Conservation (phyloP, 1,140 invertebrate genomes). For the Cotesia glomerata region DNA sequence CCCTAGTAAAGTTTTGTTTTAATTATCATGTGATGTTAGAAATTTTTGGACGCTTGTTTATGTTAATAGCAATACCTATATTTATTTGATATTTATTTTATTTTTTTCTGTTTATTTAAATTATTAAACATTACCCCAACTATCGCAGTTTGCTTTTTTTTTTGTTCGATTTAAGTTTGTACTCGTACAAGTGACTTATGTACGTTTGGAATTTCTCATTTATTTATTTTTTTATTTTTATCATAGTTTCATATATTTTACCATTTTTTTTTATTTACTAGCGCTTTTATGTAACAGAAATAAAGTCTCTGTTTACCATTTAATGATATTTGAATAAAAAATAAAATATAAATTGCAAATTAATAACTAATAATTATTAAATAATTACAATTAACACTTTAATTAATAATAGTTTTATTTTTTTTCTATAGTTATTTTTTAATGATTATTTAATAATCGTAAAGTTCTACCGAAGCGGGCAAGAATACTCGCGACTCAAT, state of each 20-base stretch:
- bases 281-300: constrained; percentile 11
- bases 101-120: neutral
- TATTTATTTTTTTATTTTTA: constrained; percentile 6
- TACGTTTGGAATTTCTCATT: constrained; percentile 6
- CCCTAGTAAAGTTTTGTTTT: no score
- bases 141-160: constrained; percentile 28
- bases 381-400: neutral
- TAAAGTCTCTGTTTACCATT: neutral
- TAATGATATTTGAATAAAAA: neutral
- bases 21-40: neutral
- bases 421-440: neutral
- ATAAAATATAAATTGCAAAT: constrained; percentile 7
- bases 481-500: neutral
- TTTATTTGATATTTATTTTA: constrained; percentile 11
- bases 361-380: neutral
- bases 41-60: neutral
- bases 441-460: neutral
- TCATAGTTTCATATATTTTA: constrained; percentile 8
- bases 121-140: constrained; percentile 4
- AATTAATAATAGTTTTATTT: neutral
- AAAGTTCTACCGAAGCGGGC: neutral
- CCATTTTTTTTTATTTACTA: constrained; percentile 4
- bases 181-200: constrained; percentile 43
- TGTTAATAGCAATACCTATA: neutral
- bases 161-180: constrained; percentile 36